These are phyloP conservation scores for Sebastes miniatus DNA, from an alignment of 2,797 vertebrate genomes.

Conservation along the genomic window DNA sequence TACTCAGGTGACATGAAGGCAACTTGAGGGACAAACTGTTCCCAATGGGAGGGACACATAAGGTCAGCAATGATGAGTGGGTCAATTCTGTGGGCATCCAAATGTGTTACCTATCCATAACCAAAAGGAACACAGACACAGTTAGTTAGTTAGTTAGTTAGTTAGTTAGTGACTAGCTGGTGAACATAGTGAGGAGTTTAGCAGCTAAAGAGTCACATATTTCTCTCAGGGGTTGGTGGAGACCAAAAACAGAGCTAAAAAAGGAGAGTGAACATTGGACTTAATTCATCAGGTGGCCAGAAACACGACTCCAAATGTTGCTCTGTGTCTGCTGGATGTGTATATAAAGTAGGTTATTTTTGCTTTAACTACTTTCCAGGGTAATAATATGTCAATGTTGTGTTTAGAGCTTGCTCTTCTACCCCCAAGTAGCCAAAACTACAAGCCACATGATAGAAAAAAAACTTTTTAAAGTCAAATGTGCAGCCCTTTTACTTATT, in stretches of 20 bases:
- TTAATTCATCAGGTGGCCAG: background rate
- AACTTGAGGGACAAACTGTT: conserved; percentile 33
- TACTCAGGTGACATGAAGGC: conserved; percentile 21
- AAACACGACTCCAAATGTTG: background rate
- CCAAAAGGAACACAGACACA: background rate
- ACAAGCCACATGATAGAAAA: background rate
- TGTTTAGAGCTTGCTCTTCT: no score
- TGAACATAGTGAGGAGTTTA: background rate
- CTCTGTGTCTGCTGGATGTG: background rate
- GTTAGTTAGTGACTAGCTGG: background rate
- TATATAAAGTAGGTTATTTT: no score
- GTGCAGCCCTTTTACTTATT: background rate
- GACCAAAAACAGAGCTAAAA: conserved; percentile 4
- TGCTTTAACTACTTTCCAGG: no score
- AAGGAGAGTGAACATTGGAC: background rate
- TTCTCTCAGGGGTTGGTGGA: background rate
- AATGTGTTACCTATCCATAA: background rate
- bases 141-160: background rate
- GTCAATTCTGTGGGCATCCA: background rate
- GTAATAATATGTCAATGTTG: no score
- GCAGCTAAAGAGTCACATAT: background rate
- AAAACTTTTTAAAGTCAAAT: background rate
- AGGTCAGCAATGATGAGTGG: background rate
- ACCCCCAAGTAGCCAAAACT: no score
- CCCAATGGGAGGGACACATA: conserved; percentile 4